phyloP scores from a whole-genome alignment of 1,140 invertebrate genomes.

The Tetragnatha versicolor region DNA sequence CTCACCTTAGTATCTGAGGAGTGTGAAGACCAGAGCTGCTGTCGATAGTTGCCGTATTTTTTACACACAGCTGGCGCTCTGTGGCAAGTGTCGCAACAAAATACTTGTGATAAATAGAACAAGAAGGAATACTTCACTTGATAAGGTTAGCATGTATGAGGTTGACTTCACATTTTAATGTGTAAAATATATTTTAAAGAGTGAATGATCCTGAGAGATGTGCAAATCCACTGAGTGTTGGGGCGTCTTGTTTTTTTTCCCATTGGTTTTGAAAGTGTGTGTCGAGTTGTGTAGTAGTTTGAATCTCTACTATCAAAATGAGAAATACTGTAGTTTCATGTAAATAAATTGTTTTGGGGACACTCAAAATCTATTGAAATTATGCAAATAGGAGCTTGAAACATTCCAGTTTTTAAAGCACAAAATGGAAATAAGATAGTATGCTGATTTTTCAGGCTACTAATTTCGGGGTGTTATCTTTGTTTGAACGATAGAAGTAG shows the following conservation, averaged over 20 bases:
- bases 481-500: too few relatives aligned
- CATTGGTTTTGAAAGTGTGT: not conserved
- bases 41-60: not conserved
- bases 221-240: not conserved
- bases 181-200: slow-evolving; percentile 38
- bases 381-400: slow-evolving; percentile 35
- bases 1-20: not conserved
- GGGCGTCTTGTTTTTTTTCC: not conserved
- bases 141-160: not conserved
- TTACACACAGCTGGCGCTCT: not conserved
- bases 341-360: slow-evolving; percentile 20
- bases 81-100: slow-evolving; percentile 22
- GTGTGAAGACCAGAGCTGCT: not conserved
- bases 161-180: not conserved
- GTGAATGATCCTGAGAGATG: slow-evolving; percentile 1
- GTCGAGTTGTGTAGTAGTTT: not conserved
- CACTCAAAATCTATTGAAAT: slow-evolving; percentile 6
- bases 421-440: too few relatives aligned
- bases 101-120: slow-evolving; percentile 29
- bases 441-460: too few relatives aligned
- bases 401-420: too few relatives aligned
- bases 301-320: not conserved
- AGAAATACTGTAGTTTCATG: slow-evolving; percentile 17
- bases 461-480: too few relatives aligned
- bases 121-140: not conserved